These are phyloP conservation scores for Yoshiicerus persimilis DNA, from an alignment of 1,140 invertebrate genomes.

Conservation along the genomic window DNA sequence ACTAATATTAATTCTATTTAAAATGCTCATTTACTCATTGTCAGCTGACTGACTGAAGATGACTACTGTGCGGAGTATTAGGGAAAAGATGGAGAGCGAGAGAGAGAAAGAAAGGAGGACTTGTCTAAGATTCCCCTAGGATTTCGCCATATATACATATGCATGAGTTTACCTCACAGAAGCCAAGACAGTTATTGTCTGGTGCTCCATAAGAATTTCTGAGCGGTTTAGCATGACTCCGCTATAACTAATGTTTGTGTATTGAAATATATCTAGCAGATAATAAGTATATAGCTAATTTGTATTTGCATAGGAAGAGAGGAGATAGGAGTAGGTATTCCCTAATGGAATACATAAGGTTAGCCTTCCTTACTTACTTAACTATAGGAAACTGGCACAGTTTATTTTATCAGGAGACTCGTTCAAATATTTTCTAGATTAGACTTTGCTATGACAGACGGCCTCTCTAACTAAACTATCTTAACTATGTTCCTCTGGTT, in stretches of 20 bases:
- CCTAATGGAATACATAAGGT: not conserved
- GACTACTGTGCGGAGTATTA: no score
- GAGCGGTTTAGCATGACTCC: not conserved
- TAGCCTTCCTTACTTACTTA: not conserved
- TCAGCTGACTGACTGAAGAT: no score
- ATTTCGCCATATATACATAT: not conserved
- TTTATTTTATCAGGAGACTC: constrained; percentile 11
- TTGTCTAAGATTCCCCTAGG: not conserved
- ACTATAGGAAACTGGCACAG: not conserved
- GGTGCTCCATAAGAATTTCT: not conserved
- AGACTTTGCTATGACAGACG: not conserved
- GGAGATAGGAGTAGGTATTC: not conserved
- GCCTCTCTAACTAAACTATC: not conserved
- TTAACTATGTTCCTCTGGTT: not conserved
- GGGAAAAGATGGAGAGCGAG: not conserved
- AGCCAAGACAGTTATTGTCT: not conserved
- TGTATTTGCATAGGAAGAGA: not conserved
- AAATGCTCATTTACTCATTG: no score
- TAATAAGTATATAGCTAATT: not conserved
- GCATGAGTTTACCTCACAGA: not conserved
- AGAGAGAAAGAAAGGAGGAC: not conserved
- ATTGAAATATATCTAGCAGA: not conserved
- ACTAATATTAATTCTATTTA: no score
- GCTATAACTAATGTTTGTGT: not conserved
- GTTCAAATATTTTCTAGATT: constrained; percentile 21